Percentiles rank a stretch among this genome's conserved stretches.
Evolutionary conservation across 2,113 vertebrate species (phyloP).

Genomic region (Saguinus imperator): DNA sequence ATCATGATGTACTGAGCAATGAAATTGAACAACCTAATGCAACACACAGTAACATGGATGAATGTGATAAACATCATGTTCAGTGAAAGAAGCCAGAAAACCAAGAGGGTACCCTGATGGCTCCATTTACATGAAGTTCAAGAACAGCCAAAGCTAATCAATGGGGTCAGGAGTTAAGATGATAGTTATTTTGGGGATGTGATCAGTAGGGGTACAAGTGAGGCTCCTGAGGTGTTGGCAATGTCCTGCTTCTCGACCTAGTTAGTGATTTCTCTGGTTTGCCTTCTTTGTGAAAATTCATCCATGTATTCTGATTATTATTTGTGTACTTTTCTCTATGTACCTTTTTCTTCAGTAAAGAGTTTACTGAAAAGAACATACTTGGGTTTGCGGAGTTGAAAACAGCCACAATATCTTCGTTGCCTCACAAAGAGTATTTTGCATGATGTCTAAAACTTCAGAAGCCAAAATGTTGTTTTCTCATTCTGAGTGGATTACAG

Average conservation of each 20-base stretch:
- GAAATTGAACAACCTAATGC: background rate
- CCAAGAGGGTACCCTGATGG: background rate
- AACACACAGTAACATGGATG: background rate
- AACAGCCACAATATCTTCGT: background rate
- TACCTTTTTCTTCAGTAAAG: background rate
- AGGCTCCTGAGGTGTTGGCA: background rate
- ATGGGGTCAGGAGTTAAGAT: too few species aligned
- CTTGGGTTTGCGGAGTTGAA: background rate
- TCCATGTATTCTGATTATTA: background rate
- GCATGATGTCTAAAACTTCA: background rate
- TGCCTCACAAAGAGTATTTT: background rate
- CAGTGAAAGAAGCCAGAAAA: background rate
- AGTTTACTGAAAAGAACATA: background rate
- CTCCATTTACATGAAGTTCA: background rate
- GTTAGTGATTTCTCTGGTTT: background rate
- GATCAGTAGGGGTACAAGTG: too few species aligned
- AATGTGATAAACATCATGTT: background rate
- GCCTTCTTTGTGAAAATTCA: background rate
- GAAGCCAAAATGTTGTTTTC: background rate
- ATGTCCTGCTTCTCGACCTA: background rate
- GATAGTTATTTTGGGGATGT: background rate
- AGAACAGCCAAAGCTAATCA: background rate
- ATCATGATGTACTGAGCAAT: background rate
- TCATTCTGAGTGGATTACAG: slow-evolving; percentile 13
- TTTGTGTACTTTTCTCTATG: background rate